phyloP scores from a whole-genome alignment of 2,888 invertebrate genomes.

The Parascotia fuliginaria region DNA sequence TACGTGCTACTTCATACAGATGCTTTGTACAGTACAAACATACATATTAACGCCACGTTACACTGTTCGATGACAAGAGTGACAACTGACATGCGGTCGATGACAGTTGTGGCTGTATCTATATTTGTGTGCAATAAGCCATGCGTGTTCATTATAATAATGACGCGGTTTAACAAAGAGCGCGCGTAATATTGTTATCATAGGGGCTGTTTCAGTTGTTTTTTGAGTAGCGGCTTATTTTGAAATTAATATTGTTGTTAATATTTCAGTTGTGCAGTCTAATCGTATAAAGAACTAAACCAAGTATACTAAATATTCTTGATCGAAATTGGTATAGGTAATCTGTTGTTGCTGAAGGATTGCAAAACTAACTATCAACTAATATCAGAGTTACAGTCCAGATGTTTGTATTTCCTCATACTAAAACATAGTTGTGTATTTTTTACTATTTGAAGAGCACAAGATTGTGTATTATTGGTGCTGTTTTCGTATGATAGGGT shows the following conservation, averaged over 20 bases:
- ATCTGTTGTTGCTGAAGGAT: no score
- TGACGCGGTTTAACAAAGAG: constrained; percentile 35
- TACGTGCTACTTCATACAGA: constrained; percentile 61
- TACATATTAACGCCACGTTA: constrained; percentile 64
- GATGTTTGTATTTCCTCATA: no score
- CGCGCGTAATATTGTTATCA: constrained; percentile 6
- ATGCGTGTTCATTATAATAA: constrained; percentile 57
- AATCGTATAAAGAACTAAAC: no score
- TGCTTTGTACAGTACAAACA: constrained; percentile 72
- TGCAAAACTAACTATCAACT: no score
- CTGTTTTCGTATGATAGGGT: no score
- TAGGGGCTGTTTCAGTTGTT: not conserved
- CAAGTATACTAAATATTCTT: no score
- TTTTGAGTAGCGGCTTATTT: not conserved
- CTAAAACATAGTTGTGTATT: no score
- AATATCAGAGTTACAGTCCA: no score
- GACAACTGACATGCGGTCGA: constrained; percentile 40
- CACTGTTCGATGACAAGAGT: constrained; percentile 61
- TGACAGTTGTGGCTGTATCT: constrained; percentile 25
- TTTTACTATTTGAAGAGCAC: no score
- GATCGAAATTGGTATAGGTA: no score
- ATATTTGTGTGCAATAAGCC: constrained; percentile 17
- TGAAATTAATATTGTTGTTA: not conserved
- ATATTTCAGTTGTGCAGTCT: no score
- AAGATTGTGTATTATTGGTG: no score